Base-by-base conservation (phyloP, 2,113 vertebrate species). In the Cheirogaleus medius region DNA sequence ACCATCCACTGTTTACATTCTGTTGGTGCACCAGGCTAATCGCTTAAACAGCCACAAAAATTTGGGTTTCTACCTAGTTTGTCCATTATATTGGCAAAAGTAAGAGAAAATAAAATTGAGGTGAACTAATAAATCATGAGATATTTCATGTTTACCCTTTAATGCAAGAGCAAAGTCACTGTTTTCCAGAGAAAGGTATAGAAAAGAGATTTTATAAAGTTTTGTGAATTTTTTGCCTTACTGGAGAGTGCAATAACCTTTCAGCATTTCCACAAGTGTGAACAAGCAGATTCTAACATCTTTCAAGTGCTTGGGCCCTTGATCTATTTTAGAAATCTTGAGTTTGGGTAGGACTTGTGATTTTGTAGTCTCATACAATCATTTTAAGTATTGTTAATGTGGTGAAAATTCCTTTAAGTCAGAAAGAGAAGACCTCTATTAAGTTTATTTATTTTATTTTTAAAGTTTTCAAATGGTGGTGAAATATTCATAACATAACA, bases 261-360 rank as follows among this genome's bases (percentile, higher is more conserved):
- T 69, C 18, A 77, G n/a, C 27, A 20, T 91, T 93, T 90, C 42
- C 37, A 88, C 18, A 87, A 52, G 12, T 95, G n/a, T 88, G 23
- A 87, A 90, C 87, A 92, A 47, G 37, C 29, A 66, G 56, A 90
- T 71, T 93, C 37, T 94, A 64, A 80, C 25, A 77, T 32, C 49
- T 77, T 88, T 89, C 71, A 94, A 74, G 39, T 64, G 42, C 32
- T 73, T n/a, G 2, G 42, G 66, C 11, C 21, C 9, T 15, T 69
- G 63, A 42, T 49, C 54, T 9, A 80, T 42, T 63, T 87, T 74
- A 47, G 5, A 89, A 89, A 78, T 66, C 27, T 54, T 87, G 34
- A 34, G 21, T 78, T 87, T 80, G 87, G 34, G 15, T 34, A 42
- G 8, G 66, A 42, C 78, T 92, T 47, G 34, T 71, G n/a, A 52